Conservation (phyloP, 64 coral and sea anemone genomes). For the Stichodactyla helianthus region DNA sequence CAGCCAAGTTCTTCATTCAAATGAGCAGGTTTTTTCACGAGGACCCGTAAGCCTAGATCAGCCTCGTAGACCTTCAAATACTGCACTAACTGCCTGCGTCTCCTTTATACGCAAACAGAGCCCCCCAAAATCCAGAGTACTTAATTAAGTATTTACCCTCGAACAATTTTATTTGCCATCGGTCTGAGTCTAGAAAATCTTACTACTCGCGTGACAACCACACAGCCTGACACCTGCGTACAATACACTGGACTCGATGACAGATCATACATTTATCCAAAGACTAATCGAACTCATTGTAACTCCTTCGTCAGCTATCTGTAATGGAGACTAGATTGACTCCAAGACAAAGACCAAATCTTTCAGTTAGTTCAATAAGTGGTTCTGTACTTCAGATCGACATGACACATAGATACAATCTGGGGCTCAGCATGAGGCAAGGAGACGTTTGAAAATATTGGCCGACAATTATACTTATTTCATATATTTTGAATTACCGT, state of each 20-base stretch:
- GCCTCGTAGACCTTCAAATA: not conserved
- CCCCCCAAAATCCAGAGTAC: not conserved
- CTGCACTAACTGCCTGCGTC: not conserved
- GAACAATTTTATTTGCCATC: not conserved
- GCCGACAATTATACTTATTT: not conserved
- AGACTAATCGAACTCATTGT: constrained; percentile 5
- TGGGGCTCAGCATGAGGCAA: not conserved
- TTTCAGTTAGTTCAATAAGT: not conserved
- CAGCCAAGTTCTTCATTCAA: not conserved
- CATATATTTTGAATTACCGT: constrained; percentile 11
- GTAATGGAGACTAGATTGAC: constrained; percentile 19
- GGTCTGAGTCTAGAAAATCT: not conserved
- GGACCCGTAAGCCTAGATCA: not conserved
- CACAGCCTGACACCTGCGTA: not conserved
- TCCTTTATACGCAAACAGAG: not conserved
- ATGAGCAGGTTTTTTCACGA: not conserved
- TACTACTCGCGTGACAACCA: not conserved
- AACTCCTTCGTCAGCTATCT: constrained; percentile 18
- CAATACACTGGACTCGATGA: not conserved
- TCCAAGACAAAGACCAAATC: constrained; percentile 22
- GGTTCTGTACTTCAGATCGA: not conserved
- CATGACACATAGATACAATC: constrained; percentile 16
- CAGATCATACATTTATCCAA: not conserved
- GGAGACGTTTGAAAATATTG: constrained; percentile 14
- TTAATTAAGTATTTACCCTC: not conserved